These are phyloP conservation scores for Hormaphis cornu DNA, from an alignment of 1,140 invertebrate genomes.

Conservation along the genomic window DNA sequence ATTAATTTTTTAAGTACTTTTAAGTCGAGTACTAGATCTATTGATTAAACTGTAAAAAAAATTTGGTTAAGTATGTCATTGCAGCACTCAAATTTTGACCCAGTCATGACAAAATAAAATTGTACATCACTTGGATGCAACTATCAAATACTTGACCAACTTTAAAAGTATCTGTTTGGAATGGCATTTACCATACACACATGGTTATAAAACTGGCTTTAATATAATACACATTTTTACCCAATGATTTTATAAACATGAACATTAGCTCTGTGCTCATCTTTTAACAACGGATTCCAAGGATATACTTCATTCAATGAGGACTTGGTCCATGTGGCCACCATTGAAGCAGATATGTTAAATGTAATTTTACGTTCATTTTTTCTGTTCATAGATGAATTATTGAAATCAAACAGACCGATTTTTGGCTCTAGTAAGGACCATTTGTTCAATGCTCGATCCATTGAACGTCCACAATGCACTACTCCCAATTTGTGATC, in stretches of 20 bases:
- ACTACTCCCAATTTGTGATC: conserved; percentile 20
- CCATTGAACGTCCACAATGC: conserved; percentile 20
- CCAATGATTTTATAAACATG: conserved; percentile 56
- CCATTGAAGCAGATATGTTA: conserved; percentile 40
- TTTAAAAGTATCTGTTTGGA: too few species aligned
- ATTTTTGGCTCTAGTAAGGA: conserved; percentile 15
- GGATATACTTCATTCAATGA: conserved; percentile 71
- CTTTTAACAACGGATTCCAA: conserved; percentile 68
- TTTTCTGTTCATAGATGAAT: neutral
- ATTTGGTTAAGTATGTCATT: too few species aligned
- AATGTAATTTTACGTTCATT: conserved; percentile 21
- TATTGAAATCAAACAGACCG: neutral
- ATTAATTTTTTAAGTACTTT: too few species aligned
- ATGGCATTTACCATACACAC: too few species aligned
- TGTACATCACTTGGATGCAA: too few species aligned
- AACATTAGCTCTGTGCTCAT: conserved; percentile 69
- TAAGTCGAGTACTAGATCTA: too few species aligned
- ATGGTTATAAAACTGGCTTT: too few species aligned
- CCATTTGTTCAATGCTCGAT: conserved; percentile 19
- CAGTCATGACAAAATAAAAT: too few species aligned
- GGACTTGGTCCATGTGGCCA: conserved; percentile 65
- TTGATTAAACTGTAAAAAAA: too few species aligned
- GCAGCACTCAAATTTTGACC: too few species aligned
- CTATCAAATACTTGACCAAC: too few species aligned
- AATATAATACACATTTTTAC: conserved; percentile 38